Percentiles rank a stretch among this genome's conserved stretches.
Evolutionary conservation across 2,113 vertebrate species (phyloP).

Genomic region (Prochilodus magdalenae): DNA sequence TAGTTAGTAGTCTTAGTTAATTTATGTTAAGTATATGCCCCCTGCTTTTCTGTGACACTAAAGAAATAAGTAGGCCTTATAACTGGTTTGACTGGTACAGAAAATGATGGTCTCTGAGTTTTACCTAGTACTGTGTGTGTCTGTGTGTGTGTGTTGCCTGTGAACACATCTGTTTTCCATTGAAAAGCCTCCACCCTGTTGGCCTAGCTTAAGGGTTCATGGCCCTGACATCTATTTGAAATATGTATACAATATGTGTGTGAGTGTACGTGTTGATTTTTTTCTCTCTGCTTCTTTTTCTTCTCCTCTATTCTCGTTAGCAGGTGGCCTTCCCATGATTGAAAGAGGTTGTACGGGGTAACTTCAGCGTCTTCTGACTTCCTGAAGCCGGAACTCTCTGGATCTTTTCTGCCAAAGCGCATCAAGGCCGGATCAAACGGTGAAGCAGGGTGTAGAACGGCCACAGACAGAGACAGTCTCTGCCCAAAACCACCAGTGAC

Average conservation of each 20-base stretch:
- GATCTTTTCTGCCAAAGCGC: background rate
- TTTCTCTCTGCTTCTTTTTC: slow-evolving; percentile 19
- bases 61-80: too few species aligned
- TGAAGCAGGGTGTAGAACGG: background rate
- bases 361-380: background rate
- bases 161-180: slow-evolving; percentile 32
- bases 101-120: background rate
- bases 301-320: slow-evolving; percentile 25
- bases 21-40: too few species aligned
- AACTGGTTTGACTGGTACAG: too few species aligned
- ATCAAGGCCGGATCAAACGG: slow-evolving; percentile 12
- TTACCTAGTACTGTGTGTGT: slow-evolving; percentile 1
- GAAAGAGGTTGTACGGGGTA: background rate
- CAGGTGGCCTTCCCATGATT: slow-evolving; percentile 8
- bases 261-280: slow-evolving; percentile 7
- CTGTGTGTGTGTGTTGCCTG: slow-evolving; percentile 25
- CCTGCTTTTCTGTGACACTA: too few species aligned
- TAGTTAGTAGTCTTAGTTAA: too few species aligned
- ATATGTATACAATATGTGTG: slow-evolving; percentile 34
- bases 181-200: slow-evolving; percentile 32
- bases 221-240: slow-evolving; percentile 36
- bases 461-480: background rate
- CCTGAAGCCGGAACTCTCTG: slow-evolving; percentile 7
- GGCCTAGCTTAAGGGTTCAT: slow-evolving; percentile 23
- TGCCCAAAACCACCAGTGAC: background rate